Evolutionary conservation across 2,888 invertebrate species (phyloP).

Genomic region (Pristionchus fissidentatus): DNA sequence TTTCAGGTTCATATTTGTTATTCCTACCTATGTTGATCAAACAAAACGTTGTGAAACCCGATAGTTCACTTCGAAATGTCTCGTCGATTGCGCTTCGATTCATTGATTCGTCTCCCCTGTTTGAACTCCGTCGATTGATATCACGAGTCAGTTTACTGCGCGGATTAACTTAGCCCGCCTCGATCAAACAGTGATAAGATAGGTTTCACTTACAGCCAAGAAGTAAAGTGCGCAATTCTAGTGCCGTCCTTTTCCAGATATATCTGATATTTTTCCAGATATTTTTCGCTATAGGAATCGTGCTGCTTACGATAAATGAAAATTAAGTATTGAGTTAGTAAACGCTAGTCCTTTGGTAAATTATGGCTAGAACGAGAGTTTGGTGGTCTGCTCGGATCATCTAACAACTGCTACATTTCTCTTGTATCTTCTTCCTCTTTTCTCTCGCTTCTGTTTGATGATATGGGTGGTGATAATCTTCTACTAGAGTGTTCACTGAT

Average conservation of each 20-base stretch:
- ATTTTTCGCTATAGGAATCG: too few relatives aligned
- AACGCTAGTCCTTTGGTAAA: too few relatives aligned
- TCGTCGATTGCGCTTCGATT: not conserved
- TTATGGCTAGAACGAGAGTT: too few relatives aligned
- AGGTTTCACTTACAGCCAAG: not conserved
- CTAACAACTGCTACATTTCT: not conserved
- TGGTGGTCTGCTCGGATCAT: not conserved
- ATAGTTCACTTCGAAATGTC: conserved; percentile 31
- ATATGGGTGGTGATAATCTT: not conserved
- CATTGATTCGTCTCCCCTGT: not conserved
- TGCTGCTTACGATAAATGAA: not conserved
- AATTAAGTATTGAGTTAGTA: not conserved
- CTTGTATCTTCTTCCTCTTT: not conserved
- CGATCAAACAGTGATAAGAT: conserved; percentile 27
- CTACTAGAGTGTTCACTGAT: conserved; percentile 39
- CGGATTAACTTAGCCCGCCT: conserved; percentile 11
- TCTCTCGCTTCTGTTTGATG: not conserved
- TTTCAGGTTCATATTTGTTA: too few relatives aligned
- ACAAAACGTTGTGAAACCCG: too few relatives aligned
- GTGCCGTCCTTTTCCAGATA: not conserved
- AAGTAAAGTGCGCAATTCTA: not conserved
- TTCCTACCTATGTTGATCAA: too few relatives aligned
- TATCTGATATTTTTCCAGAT: not conserved
- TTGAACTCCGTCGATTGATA: not conserved
- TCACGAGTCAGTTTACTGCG: conserved; percentile 4